Conservation (phyloP, 2,888 invertebrate species). For the Meiosimyza platycephala region DNA sequence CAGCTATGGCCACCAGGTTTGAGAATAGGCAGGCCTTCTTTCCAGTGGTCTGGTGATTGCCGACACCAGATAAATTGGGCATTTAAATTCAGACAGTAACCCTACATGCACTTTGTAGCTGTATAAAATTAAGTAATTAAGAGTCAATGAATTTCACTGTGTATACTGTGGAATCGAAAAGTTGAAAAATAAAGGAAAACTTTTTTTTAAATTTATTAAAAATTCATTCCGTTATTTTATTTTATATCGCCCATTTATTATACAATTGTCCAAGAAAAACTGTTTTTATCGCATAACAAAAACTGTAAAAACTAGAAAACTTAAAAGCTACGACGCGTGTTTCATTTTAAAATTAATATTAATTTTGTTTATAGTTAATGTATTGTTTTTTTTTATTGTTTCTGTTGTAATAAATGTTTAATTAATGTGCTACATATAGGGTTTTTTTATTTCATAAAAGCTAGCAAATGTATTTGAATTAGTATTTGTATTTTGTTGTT, state of each 20-base stretch:
- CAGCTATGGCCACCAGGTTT: no score
- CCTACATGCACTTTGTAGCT: not conserved
- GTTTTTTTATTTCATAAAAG: not conserved
- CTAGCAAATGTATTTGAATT: constrained; percentile 3
- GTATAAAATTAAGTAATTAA: not conserved
- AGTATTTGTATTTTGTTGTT: not conserved
- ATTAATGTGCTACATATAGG: not conserved
- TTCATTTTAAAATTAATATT: not conserved
- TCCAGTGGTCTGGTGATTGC: no score
- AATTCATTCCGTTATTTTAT: constrained; percentile 4
- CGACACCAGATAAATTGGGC: no score
- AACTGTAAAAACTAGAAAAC: constrained; percentile 23
- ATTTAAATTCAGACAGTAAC: no score
- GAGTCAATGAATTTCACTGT: no score
- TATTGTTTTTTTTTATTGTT: no score
- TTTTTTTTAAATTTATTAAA: constrained; percentile 4
- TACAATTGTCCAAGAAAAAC: constrained; percentile 15
- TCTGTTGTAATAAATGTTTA: no score
- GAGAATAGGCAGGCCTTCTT: no score
- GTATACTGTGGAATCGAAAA: no score
- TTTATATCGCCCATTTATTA: constrained; percentile 23
- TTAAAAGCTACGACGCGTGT: constrained; percentile 15
- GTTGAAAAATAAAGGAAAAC: not conserved
- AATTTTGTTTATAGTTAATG: no score
- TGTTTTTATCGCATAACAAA: constrained; percentile 6